phyloP scores from a whole-genome alignment of 2,797 vertebrate species.

The Poeciliopsis presidionis region DNA sequence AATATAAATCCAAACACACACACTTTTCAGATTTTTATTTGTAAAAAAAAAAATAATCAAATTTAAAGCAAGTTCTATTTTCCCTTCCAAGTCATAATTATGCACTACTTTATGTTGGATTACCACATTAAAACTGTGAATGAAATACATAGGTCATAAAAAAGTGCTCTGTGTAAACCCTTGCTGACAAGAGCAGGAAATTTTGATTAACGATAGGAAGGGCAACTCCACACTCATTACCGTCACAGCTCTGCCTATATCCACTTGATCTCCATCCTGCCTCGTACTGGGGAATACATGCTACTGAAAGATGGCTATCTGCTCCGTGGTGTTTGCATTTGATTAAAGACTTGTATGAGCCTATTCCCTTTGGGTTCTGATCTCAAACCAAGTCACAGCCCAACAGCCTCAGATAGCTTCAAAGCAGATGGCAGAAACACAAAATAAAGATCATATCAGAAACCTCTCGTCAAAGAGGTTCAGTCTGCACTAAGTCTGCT shows the following conservation, averaged over 20 bases:
- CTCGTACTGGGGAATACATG: conserved; percentile 39
- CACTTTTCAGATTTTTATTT: background rate
- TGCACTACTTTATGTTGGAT: background rate
- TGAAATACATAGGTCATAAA: background rate
- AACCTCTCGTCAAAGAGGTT: conserved; percentile 31
- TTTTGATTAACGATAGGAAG: background rate
- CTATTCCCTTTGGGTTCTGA: conserved; percentile 19
- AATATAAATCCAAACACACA: background rate
- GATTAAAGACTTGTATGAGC: conserved; percentile 59
- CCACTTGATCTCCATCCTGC: conserved; percentile 43
- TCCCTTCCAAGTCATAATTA: background rate
- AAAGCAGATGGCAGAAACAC: conserved; percentile 42
- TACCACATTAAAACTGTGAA: too few relatives aligned
- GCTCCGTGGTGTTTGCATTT: conserved; percentile 59
- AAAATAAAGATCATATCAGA: conserved; percentile 63
- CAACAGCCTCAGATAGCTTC: conserved; percentile 42
- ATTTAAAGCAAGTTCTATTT: background rate
- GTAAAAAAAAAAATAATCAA: background rate
- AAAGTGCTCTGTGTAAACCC: background rate
- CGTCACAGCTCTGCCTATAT: conserved; percentile 24
- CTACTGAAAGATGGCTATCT: conserved; percentile 69
- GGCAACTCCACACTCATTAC: conserved; percentile 9
- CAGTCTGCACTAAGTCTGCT: conserved; percentile 44
- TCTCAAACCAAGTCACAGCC: conserved; percentile 40
- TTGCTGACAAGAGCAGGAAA: background rate